Conservation (phyloP, 1,140 invertebrate species). For the Drosophila takahashii region DNA sequence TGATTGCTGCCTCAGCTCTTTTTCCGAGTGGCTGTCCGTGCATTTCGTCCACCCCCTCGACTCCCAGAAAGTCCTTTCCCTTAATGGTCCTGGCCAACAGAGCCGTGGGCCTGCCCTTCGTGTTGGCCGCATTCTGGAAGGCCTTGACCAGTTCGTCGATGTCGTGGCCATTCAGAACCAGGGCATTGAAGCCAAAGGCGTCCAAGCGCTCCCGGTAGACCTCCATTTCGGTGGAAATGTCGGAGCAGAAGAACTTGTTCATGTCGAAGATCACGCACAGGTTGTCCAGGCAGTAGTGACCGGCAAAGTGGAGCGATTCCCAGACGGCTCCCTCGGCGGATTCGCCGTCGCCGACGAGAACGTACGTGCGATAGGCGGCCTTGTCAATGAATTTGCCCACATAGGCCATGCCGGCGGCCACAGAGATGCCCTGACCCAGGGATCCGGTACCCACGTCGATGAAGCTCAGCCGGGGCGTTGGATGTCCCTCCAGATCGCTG, state of each 20-base stretch:
- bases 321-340: slow-evolving; percentile 99
- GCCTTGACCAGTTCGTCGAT: slow-evolving; percentile 95
- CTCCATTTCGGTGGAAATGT: slow-evolving; percentile 95
- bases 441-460: slow-evolving; percentile 99
- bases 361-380: slow-evolving; percentile 96
- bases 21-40: slow-evolving; percentile 97
- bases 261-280: slow-evolving; percentile 98
- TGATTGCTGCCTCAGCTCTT: slow-evolving; percentile 90
- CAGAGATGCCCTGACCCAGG: slow-evolving; percentile 97
- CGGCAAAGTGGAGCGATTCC: slow-evolving; percentile 98
- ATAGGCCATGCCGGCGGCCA: slow-evolving; percentile 99
- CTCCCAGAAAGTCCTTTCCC: slow-evolving; percentile 93
- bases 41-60: slow-evolving; percentile 98
- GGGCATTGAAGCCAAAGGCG: slow-evolving; percentile 96
- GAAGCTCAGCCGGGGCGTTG: slow-evolving; percentile 98
- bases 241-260: slow-evolving; percentile 97
- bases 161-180: slow-evolving; percentile 98
- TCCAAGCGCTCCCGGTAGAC: slow-evolving; percentile 94
- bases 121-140: slow-evolving; percentile 91
- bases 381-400: slow-evolving; percentile 99
- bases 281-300: slow-evolving; percentile 98
- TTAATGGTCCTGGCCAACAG: slow-evolving; percentile 98
- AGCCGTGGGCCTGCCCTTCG: slow-evolving; percentile 95
- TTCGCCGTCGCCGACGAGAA: slow-evolving; percentile 98
- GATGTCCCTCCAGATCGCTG: slow-evolving; percentile 98